Conservation (phyloP, 2,888 invertebrate genomes). For the Frankliniella intonsa region DNA sequence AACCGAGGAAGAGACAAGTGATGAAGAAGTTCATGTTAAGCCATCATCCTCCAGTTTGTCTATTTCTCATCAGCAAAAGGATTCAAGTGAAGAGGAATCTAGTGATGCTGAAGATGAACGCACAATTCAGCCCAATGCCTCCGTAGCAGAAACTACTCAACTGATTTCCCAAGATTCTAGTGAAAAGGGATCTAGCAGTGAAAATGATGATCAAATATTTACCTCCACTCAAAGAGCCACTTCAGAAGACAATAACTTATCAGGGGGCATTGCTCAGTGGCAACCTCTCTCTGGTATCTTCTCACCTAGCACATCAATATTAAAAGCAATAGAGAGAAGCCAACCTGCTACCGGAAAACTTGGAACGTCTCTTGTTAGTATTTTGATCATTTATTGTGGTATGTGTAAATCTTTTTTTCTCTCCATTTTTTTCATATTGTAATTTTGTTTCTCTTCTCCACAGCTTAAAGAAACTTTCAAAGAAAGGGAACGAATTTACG, state of each 20-base stretch:
- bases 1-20: not conserved
- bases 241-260: not conserved
- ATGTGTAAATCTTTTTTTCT: not conserved
- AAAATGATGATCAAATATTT: not conserved
- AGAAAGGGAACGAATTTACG: not conserved
- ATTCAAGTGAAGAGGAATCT: slow-evolving; percentile 7
- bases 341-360: not conserved
- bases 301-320: not conserved
- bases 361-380: not conserved
- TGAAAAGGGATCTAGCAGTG: not conserved
- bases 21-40: not conserved
- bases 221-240: not conserved
- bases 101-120: not conserved
- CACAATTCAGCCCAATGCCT: not conserved
- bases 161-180: not conserved
- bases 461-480: not conserved
- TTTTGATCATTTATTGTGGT: not conserved
- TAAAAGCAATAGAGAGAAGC: not conserved
- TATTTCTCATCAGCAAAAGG: not conserved
- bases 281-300: too few species aligned
- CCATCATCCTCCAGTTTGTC: not conserved
- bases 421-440: not conserved
- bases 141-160: not conserved
- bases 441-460: not conserved
- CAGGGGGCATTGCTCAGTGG: not conserved